Evolutionary conservation across 2,888 invertebrate species (phyloP), one percentile per base, ranked within the genome.

Genomic region (Nomada ferruginata): DNA sequence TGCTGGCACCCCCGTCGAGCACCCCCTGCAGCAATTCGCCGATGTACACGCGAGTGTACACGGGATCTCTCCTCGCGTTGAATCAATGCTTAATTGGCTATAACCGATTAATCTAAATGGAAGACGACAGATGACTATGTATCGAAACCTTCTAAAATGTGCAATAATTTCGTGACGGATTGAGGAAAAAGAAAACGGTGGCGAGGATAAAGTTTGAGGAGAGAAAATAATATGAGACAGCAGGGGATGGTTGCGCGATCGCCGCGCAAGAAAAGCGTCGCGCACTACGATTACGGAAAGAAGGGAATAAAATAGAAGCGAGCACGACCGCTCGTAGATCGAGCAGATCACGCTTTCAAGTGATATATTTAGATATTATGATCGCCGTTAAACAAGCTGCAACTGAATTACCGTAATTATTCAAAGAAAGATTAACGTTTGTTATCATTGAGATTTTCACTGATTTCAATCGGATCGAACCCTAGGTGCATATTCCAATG

Each of bases 301-400:
- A 60, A 65, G 50, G 7, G 47, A 59, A 80, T 53, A 60, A 59
- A 64, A 77, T 76, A 87, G 71, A 83, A 78, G 84, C 87, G 87
- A 89, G 84, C 84, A 87, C 86, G 87, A 89, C 76, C 83, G 89
- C 91, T 91, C 90, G 90, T 90, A 87, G 90, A 90, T 90, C 91
- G 91, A 91, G 91, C 87, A 72, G 89, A 90, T 60, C 76, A 85
- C 87, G 90, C 89, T 90, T 91, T 91, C 87, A 89, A 90, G 91
- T 90, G 91, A 91, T 91, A 89, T 90, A 90, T 89, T 88, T 91
- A 91, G 88, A 89, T 90, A 63, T 73, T 86, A 87, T 75, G 85
- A 83, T 87, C 85, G 87, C 84, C 76, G 82, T 79, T 85, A 75
- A 78, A 76, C 70, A 23, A 57, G 36, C 57, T 57, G 84, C 72